Percentiles rank a stretch among this genome's conserved stretches.
These are phyloP conservation scores for Ypsolopha scabrella DNA, from an alignment of 2,888 invertebrate species.

Conservation along the genomic window DNA sequence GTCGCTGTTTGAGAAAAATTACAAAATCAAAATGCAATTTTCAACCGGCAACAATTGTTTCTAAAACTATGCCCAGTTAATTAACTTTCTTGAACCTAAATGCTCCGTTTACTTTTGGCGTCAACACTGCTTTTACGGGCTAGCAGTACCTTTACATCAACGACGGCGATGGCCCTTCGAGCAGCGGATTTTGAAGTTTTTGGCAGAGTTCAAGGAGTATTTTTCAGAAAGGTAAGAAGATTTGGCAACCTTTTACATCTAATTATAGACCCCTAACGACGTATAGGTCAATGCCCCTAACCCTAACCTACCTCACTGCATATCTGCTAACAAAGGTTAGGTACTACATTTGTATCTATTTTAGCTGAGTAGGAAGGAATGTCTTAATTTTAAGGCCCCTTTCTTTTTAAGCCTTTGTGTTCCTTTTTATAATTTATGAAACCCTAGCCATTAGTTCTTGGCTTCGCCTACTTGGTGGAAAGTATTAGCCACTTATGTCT, in stretches of 20 bases:
- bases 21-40: neutral
- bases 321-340: too few relatives aligned
- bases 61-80: neutral
- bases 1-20: neutral
- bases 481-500: too few relatives aligned
- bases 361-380: too few relatives aligned
- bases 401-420: too few relatives aligned
- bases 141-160: conserved; percentile 13
- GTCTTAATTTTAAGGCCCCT: too few relatives aligned
- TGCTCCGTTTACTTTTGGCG: conserved; percentile 35
- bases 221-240: conserved; percentile 69
- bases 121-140: conserved; percentile 15
- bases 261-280: neutral
- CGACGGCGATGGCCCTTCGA: conserved; percentile 26
- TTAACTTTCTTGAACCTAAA: conserved; percentile 13
- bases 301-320: neutral
- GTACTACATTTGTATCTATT: too few relatives aligned
- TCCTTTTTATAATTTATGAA: too few relatives aligned
- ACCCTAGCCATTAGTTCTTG: too few relatives aligned
- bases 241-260: neutral
- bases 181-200: conserved; percentile 71
- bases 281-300: neutral
- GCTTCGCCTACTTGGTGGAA: too few relatives aligned
- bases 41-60: neutral
- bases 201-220: conserved; percentile 74